Percentiles rank a stretch among this genome's conserved stretches.
Conservation (phyloP, 1,140 invertebrate genomes). For the Drosophila santomea region DNA sequence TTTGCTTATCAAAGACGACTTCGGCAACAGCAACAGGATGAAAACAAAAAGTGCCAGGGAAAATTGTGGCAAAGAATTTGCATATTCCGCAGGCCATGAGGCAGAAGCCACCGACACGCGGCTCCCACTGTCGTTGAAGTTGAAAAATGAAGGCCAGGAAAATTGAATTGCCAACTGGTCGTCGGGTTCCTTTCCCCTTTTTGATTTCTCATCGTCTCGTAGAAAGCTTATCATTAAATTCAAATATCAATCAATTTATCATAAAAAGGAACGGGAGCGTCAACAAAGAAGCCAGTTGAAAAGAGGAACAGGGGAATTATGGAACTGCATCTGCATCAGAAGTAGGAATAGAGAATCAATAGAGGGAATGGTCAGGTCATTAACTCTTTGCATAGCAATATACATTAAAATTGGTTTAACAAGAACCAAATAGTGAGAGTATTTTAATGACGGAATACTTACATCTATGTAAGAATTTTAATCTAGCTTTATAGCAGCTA, state of each 20-base stretch:
- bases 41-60: slow-evolving; percentile 27
- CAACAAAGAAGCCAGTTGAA: slow-evolving; percentile 37
- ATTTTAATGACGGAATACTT: too few species aligned
- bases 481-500: too few species aligned
- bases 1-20: slow-evolving; percentile 68
- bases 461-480: too few species aligned
- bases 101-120: slow-evolving; percentile 36
- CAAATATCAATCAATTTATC: slow-evolving; percentile 84
- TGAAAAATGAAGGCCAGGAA: slow-evolving; percentile 73
- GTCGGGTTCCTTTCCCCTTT: slow-evolving; percentile 8
- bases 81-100: slow-evolving; percentile 66
- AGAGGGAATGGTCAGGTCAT: slow-evolving; percentile 1
- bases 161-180: slow-evolving; percentile 75
- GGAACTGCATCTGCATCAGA: slow-evolving; percentile 10
- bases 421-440: not conserved
- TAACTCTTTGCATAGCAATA: not conserved
- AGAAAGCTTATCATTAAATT: slow-evolving; percentile 75
- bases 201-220: slow-evolving; percentile 2
- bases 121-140: slow-evolving; percentile 69
- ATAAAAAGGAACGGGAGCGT: slow-evolving; percentile 52
- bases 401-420: not conserved
- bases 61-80: slow-evolving; percentile 71
- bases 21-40: slow-evolving; percentile 41
- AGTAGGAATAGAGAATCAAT: not conserved
- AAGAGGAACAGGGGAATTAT: not conserved